A percentile compares a stretch with the other conserved stretches of the same genome.
Conservation (phyloP, 2,113 vertebrate genomes). For the Sylvilagus bachmani region DNA sequence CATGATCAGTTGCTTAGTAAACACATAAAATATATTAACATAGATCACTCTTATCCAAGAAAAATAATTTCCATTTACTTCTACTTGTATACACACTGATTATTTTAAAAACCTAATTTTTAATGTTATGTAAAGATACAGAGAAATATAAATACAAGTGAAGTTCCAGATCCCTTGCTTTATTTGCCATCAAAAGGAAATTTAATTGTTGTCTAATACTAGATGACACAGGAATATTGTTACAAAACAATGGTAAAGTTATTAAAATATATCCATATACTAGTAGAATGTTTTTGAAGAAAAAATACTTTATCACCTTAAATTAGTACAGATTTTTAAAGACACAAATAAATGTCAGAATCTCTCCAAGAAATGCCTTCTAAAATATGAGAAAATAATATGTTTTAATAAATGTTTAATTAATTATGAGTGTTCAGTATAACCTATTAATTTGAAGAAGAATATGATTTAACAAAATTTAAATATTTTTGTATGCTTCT, state of each 20-base stretch:
- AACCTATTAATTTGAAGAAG: neutral
- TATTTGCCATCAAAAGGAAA: neutral
- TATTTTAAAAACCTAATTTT: neutral
- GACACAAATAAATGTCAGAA: neutral
- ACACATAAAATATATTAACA: neutral
- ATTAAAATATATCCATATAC: neutral
- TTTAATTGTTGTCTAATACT: neutral
- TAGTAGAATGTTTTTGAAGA: neutral
- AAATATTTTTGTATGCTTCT: neutral
- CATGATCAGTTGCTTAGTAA: neutral
- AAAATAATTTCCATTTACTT: neutral
- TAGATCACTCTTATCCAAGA: neutral
- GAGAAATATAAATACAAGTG: neutral
- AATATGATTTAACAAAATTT: neutral
- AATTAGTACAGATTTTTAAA: neutral
- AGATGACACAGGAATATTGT: neutral
- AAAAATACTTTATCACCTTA: neutral
- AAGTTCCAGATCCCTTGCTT: neutral
- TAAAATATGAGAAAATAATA: neutral
- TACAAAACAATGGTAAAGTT: neutral
- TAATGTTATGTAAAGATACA: neutral
- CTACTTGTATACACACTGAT: neutral
- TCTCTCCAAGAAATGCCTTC: neutral
- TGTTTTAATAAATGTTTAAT: neutral
- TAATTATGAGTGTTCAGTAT: neutral